Percentiles rank a stretch among this genome's conserved stretches.
Conservation (phyloP, 2,797 vertebrate genomes). For the Phyllotis vaccarum region DNA sequence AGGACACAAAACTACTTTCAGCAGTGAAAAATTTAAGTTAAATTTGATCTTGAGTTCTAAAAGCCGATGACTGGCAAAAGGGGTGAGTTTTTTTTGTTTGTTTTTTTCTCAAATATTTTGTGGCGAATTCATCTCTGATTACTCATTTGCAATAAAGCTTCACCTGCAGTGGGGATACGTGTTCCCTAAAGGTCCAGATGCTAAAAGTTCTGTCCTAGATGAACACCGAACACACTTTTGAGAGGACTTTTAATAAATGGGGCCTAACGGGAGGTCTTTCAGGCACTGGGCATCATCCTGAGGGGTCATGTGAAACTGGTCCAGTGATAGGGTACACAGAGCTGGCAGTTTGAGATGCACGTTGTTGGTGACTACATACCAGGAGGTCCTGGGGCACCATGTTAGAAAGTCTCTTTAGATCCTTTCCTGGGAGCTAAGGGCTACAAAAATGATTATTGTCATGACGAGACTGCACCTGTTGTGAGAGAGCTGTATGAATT, state of each 20-base stretch:
- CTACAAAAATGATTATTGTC: background rate
- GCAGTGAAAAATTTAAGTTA: background rate
- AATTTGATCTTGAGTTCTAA: background rate
- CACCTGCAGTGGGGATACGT: too few species aligned
- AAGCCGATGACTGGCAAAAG: background rate
- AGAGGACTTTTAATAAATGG: background rate
- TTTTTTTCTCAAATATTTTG: too few species aligned
- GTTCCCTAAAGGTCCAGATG: too few species aligned
- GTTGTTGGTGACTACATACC: background rate
- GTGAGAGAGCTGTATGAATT: background rate
- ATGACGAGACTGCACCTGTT: background rate
- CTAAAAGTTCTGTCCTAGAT: background rate
- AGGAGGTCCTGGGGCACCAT: background rate
- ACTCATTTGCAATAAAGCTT: too few species aligned
- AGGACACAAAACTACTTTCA: background rate
- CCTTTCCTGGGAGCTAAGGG: background rate
- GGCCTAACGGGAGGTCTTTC: background rate
- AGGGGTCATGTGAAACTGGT: background rate
- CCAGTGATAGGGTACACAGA: background rate
- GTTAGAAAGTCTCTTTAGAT: background rate
- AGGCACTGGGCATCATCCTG: background rate
- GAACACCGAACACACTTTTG: too few species aligned
- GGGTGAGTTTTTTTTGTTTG: too few species aligned
- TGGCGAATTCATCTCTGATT: too few species aligned
- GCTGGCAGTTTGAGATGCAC: background rate